Evolutionary conservation across 2,113 vertebrate species (phyloP), one percentile per base, ranked within the genome.

Genomic region (Archilochus colubris): DNA sequence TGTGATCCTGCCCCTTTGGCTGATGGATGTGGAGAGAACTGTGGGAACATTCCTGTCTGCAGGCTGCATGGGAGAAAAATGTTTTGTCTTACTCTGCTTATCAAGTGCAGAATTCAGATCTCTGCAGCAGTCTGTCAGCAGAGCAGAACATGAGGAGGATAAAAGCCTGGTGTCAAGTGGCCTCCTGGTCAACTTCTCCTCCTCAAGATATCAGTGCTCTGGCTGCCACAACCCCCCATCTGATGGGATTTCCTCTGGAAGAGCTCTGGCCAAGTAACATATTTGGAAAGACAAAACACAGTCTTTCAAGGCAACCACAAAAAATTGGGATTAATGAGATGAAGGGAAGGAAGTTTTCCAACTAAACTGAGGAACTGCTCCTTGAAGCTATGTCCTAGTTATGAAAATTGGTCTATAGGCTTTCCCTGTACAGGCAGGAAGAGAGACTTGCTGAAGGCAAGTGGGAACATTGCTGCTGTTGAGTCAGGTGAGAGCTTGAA

Each of bases 41-140:
- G 95, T 97, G 97, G 95, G 97, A 97, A 97, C 88, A 79, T 97
- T 96, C 75, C 72, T 94, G 53, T 19, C 80, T 64, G 68, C 4
- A 15, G 28, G 51, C 74, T 64, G 80, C n/a, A 0, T 55, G 66
- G 14, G 18, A 95, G 93, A 77, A 82, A 54, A 77, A 90, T 89
- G 76, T 92, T 96, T 94, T 94, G 91, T 94, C 95, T 92, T 57
- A 61, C 22, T 14, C 62, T 83, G 81, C 63, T 70, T 62, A 7
- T 80, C 0, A 2, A 31, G 66, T 55, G 80, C 55, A 88, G 91
- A 92, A 89, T 70, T 2, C 12, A 43, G 14, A 77, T 68, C 53
- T 95, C 44, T 72, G 44, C 33, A 88, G 74, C 84, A 40, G 67
- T 53, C 58, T 61, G 18, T 58, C 54, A 46, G 43, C 14, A 38